These are phyloP conservation scores for Rhorus exstirpatorius DNA, from an alignment of 2,888 invertebrate genomes.

Conservation along the genomic window DNA sequence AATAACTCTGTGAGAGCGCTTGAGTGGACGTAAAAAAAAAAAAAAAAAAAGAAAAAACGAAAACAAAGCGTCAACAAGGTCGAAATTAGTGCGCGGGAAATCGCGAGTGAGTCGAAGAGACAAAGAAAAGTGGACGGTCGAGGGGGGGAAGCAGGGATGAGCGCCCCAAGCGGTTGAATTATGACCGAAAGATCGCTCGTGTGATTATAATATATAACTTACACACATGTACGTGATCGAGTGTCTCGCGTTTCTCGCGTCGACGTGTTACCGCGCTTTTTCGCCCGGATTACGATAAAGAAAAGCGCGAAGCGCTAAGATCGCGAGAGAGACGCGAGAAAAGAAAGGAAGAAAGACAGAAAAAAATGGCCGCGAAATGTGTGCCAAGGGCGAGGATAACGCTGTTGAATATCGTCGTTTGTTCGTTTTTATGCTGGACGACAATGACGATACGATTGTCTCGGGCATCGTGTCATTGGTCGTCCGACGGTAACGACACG, in stretches of 20 bases:
- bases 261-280: slow-evolving; percentile 56
- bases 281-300: slow-evolving; percentile 48
- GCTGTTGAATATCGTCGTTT: slow-evolving; percentile 46
- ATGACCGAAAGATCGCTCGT: slow-evolving; percentile 38
- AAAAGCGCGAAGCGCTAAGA: slow-evolving; percentile 19
- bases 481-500: slow-evolving; percentile 88
- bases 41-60: not conserved
- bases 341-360: too few relatives aligned
- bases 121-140: not conserved
- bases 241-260: slow-evolving; percentile 51
- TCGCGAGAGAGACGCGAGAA: too few relatives aligned
- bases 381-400: slow-evolving; percentile 17
- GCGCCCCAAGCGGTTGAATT: slow-evolving; percentile 22
- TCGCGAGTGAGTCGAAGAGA: not conserved
- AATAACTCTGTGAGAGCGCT: not conserved
- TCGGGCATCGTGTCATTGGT: slow-evolving; percentile 87
- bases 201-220: slow-evolving; percentile 43
- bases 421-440: slow-evolving; percentile 31
- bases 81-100: slow-evolving; percentile 9
- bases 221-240: slow-evolving; percentile 57
- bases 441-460: slow-evolving; percentile 73
- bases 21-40: not conserved
- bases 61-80: not conserved
- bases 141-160: slow-evolving; percentile 10
- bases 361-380: slow-evolving; percentile 71